These are phyloP conservation scores for Oceanodroma tethys DNA, from an alignment of 2,113 vertebrate species.

Conservation along the genomic window DNA sequence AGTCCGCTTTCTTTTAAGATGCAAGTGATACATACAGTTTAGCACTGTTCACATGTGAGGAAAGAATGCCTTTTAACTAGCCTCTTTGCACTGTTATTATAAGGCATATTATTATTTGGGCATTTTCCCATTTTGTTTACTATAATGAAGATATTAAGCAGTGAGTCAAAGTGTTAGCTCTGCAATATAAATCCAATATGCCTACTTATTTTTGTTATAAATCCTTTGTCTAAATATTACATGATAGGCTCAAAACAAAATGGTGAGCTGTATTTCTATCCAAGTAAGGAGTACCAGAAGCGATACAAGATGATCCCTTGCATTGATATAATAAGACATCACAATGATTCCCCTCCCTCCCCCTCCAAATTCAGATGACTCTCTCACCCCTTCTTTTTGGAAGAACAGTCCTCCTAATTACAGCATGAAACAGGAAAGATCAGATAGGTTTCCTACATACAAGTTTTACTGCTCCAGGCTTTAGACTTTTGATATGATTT, in stretches of 20 bases:
- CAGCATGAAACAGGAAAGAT: not conserved
- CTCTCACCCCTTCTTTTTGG: not conserved
- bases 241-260: not conserved
- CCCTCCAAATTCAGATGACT: not conserved
- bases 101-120: not conserved
- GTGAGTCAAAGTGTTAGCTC: not conserved
- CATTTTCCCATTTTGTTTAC: not conserved
- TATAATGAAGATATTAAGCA: not conserved
- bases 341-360: accelerated
- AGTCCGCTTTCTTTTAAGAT: not conserved
- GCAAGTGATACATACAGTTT: not conserved
- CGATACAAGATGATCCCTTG: not conserved
- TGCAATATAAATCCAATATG: not conserved
- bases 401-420: not conserved
- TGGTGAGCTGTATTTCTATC: accelerated
- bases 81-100: not conserved
- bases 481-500: not conserved
- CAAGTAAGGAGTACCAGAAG: not conserved
- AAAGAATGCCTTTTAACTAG: not conserved
- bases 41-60: not conserved
- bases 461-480: not conserved
- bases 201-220: not conserved
- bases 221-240: not conserved
- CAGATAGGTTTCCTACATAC: not conserved
- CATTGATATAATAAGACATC: not conserved